A percentile compares a stretch with the other conserved stretches of the same genome.
phyloP scores from a whole-genome alignment of 2,113 vertebrate genomes.

The Lampris megalopsis region DNA sequence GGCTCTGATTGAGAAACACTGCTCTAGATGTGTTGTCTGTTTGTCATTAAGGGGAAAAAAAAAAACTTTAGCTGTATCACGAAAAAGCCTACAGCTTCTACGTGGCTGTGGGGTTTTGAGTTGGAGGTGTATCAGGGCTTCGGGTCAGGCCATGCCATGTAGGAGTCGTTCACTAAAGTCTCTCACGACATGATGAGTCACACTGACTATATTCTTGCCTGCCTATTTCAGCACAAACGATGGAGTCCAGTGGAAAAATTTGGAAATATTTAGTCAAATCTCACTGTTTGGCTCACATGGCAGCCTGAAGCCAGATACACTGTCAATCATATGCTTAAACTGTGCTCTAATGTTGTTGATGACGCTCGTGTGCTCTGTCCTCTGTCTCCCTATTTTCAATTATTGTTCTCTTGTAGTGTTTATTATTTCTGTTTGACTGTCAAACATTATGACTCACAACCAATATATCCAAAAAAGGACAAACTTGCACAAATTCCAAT shows the following conservation, averaged over 20 bases:
- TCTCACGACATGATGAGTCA: slow-evolving; percentile 13
- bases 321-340: slow-evolving; percentile 57
- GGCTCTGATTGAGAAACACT: slow-evolving; percentile 63
- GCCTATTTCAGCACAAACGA: slow-evolving; percentile 11
- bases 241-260: slow-evolving; percentile 16
- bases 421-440: slow-evolving; percentile 9
- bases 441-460: slow-evolving; percentile 3
- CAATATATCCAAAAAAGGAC: background rate
- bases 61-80: slow-evolving; percentile 38
- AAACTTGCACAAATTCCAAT: background rate
- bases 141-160: slow-evolving; percentile 27
- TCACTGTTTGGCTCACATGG: background rate
- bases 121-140: slow-evolving; percentile 65
- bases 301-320: slow-evolving; percentile 63
- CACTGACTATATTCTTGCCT: slow-evolving; percentile 30
- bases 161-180: no score
- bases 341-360: slow-evolving; percentile 63
- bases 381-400: slow-evolving; percentile 45
- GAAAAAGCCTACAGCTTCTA: slow-evolving; percentile 51
- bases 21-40: slow-evolving; percentile 69
- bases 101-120: slow-evolving; percentile 58
- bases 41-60: slow-evolving; percentile 11
- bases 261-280: slow-evolving; percentile 27
- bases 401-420: slow-evolving; percentile 21
- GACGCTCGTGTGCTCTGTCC: slow-evolving; percentile 56